Conservation (phyloP, 2,113 vertebrate species). For the Otus sunia region DNA sequence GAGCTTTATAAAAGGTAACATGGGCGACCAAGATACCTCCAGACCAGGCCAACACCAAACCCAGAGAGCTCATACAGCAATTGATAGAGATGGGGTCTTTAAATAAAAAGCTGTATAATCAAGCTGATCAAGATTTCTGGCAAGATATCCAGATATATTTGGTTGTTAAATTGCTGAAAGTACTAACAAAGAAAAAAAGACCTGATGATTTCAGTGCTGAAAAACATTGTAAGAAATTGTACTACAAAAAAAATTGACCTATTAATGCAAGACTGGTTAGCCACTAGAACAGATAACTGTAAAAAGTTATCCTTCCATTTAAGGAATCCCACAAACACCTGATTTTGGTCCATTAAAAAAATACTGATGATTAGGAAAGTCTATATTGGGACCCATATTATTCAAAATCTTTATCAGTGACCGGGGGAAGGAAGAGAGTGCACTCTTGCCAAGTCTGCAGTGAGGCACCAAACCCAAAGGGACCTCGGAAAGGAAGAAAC, state of each 20-base stretch:
- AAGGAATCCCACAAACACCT: not conserved
- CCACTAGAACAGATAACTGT: not conserved
- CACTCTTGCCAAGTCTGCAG: not conserved
- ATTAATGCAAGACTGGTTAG: not conserved
- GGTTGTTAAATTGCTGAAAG: not conserved
- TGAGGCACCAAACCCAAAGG: not conserved
- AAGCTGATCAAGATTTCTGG: not conserved
- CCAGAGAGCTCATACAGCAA: not conserved
- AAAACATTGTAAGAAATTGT: not conserved
- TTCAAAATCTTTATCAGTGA: not conserved
- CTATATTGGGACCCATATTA: not conserved
- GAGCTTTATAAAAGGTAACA: not conserved
- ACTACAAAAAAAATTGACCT: not conserved
- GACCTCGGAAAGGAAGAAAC: not conserved
- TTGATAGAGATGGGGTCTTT: not conserved
- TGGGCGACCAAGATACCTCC: not conserved
- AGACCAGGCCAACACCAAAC: not conserved
- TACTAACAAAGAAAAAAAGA: not conserved
- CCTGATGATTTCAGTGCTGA: not conserved
- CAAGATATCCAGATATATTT: not conserved
- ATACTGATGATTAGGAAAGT: not conserved
- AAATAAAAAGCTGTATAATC: not conserved
- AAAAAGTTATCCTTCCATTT: not conserved
- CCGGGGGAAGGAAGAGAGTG: not conserved
- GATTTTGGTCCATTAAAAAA: not conserved